Conservation (phyloP, 2,113 vertebrate species). For the Lepidiolamprologus cunningtoni region DNA sequence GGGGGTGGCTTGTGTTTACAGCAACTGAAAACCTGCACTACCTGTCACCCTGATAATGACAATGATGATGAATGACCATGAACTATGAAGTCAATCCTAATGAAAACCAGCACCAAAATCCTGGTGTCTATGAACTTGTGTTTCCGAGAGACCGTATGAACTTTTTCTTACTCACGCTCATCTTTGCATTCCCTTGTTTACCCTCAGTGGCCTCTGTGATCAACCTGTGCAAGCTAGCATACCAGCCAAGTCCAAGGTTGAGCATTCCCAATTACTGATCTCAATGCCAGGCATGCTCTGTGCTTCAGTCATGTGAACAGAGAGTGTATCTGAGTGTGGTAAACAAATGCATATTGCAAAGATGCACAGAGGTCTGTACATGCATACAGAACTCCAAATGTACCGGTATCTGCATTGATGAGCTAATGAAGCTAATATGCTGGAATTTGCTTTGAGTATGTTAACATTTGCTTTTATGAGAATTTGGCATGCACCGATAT, state of each 20-base stretch:
- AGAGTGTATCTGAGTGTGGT: not conserved
- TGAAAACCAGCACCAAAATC: not conserved
- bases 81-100: not conserved
- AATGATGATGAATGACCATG: not conserved
- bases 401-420: not conserved
- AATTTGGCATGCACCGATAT: not conserved
- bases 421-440: constrained; percentile 8
- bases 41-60: not conserved
- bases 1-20: not conserved
- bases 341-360: not conserved
- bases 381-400: not conserved
- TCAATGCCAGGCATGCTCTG: not conserved
- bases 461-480: not conserved
- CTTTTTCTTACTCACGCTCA: not conserved
- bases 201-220: constrained; percentile 34
- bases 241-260: constrained; percentile 43
- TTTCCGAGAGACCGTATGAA: not conserved
- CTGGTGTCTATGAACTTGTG: not conserved
- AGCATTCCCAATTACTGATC: not conserved
- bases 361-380: not conserved
- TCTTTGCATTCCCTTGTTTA: constrained; percentile 31
- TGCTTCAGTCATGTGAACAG: not conserved
- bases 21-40: not conserved
- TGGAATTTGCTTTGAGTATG: not conserved
- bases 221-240: not conserved